Percentiles rank a stretch among this genome's conserved stretches.
These are phyloP conservation scores for Acromyrmex echinatior DNA, from an alignment of 1,140 invertebrate species.

Conservation along the genomic window DNA sequence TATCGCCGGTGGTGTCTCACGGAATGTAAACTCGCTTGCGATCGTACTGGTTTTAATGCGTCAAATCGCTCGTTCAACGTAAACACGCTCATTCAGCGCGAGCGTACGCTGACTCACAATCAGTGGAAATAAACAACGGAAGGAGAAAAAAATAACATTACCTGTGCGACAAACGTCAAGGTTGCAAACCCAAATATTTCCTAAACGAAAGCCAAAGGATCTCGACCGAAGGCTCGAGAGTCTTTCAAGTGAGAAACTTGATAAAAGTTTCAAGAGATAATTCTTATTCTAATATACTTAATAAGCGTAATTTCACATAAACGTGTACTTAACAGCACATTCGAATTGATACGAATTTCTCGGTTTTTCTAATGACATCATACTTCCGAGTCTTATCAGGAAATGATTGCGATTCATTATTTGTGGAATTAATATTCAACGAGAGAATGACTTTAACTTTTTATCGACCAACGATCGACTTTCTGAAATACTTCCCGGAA, in stretches of 20 bases:
- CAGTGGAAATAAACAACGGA: conserved; percentile 10
- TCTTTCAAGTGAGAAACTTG: too few relatives aligned
- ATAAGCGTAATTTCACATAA: too few relatives aligned
- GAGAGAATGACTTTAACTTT: not conserved
- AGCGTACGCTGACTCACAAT: not conserved
- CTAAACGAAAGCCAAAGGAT: not conserved
- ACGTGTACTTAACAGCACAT: not conserved
- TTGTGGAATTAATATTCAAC: not conserved
- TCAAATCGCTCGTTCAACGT: conserved; percentile 36
- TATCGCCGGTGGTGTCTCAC: too few relatives aligned
- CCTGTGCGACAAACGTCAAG: not conserved
- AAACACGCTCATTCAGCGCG: conserved; percentile 18
- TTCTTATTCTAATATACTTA: too few relatives aligned
- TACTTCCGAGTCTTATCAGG: not conserved
- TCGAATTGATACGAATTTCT: not conserved
- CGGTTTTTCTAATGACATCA: not conserved
- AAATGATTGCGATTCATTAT: not conserved
- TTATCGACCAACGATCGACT: conserved; percentile 2
- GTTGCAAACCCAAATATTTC: not conserved
- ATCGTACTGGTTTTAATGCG: conserved; percentile 27
- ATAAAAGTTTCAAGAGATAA: too few relatives aligned
- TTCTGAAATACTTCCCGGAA: not conserved
- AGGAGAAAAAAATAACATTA: not conserved
- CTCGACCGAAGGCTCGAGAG: too few relatives aligned
- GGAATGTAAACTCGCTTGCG: not conserved